These are phyloP conservation scores for Psilopogon haemacephalus DNA, from an alignment of 2,113 vertebrate genomes.

Conservation along the genomic window DNA sequence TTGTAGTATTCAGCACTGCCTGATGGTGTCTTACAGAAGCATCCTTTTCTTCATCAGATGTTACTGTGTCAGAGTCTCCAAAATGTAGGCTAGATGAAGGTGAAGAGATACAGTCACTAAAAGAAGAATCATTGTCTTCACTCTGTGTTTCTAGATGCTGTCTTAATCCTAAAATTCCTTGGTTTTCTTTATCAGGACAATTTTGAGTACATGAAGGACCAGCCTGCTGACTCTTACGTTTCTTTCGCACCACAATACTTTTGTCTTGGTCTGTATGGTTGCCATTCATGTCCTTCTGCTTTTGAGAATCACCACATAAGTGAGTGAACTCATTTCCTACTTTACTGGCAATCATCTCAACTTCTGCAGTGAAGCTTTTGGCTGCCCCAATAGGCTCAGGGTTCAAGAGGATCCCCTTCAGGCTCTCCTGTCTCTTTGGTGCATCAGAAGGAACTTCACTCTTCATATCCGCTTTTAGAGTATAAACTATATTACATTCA, in stretches of 20 bases:
- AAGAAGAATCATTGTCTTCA: conserved; percentile 93
- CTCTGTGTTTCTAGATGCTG: conserved; percentile 84
- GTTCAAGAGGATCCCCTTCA: conserved; percentile 94
- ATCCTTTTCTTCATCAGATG: conserved; percentile 91
- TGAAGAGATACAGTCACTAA: conserved; percentile 95
- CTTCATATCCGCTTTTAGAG: conserved; percentile 91
- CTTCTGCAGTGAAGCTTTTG: conserved; percentile 87
- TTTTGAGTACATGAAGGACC: conserved; percentile 89
- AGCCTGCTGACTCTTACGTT: conserved; percentile 96
- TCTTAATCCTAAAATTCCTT: conserved; percentile 77
- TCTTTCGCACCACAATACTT: conserved; percentile 86
- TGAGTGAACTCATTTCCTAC: conserved; percentile 91
- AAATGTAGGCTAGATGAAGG: conserved; percentile 96
- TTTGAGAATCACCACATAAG: conserved; percentile 83
- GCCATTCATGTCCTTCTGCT: conserved; percentile 81
- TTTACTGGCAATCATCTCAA: conserved; percentile 94
- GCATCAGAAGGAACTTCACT: conserved; percentile 93
- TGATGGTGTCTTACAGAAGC: conserved; percentile 74
- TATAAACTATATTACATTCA: conserved; percentile 75
- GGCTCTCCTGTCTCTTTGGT: conserved; percentile 90
- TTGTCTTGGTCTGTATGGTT: conserved; percentile 87
- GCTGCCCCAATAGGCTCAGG: conserved; percentile 87
- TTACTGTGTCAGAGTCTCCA: conserved; percentile 95
- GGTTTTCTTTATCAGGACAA: conserved; percentile 85
- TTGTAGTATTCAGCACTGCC: conserved; percentile 73